A percentile compares a stretch with the other conserved stretches of the same genome.
phyloP scores from a whole-genome alignment of 2,888 invertebrate species.

The Gnatocerus cornutus region DNA sequence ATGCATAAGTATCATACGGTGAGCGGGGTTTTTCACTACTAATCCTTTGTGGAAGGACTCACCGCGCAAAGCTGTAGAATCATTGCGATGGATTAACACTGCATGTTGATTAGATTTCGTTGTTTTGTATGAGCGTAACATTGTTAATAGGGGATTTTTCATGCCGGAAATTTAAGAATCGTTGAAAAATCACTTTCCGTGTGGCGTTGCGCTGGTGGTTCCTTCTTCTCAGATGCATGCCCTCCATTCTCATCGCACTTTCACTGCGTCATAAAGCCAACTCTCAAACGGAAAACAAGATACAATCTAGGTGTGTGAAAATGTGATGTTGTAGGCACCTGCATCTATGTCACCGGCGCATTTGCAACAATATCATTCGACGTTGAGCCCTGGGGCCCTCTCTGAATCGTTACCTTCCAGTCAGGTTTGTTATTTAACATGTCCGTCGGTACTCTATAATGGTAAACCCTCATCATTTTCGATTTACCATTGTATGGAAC shows the following conservation, averaged over 20 bases:
- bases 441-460: slow-evolving; percentile 47
- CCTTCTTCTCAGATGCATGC: slow-evolving; percentile 52
- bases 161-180: neutral
- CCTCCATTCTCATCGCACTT: slow-evolving; percentile 52
- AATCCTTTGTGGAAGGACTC: slow-evolving; percentile 47
- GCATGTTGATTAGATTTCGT: neutral
- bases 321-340: slow-evolving; percentile 82
- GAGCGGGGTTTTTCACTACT: slow-evolving; percentile 67
- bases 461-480: slow-evolving; percentile 42
- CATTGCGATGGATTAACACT: neutral
- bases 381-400: slow-evolving; percentile 76
- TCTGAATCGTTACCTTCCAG: slow-evolving; percentile 87
- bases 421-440: slow-evolving; percentile 77
- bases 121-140: neutral
- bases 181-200: slow-evolving; percentile 2
- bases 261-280: slow-evolving; percentile 57
- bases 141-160: neutral
- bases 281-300: slow-evolving; percentile 44
- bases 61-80: slow-evolving; percentile 35
- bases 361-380: slow-evolving; percentile 83
- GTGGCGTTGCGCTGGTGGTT: slow-evolving; percentile 52
- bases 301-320: slow-evolving; percentile 51
- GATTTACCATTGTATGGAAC: slow-evolving; percentile 52
- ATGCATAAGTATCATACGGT: slow-evolving; percentile 98
- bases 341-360: slow-evolving; percentile 93